Evolutionary conservation across 1,140 invertebrate species (phyloP).

Genomic region (Platyscapa corneri): DNA sequence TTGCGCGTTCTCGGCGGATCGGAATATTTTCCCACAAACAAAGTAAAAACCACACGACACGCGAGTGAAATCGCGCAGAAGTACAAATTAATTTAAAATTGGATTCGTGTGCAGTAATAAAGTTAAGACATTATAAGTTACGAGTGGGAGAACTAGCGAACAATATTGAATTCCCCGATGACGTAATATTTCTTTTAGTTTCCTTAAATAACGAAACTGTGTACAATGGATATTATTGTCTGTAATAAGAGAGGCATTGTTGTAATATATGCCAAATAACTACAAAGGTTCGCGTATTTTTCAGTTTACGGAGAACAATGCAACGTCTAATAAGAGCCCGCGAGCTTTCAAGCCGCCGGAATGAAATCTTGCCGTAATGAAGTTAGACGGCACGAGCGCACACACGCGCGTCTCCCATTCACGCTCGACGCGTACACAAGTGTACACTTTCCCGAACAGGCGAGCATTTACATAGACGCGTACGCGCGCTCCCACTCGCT

Average conservation of each 20-base stretch:
- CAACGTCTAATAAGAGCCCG: not conserved
- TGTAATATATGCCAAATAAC: not conserved
- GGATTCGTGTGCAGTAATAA: not conserved
- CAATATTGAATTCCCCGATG: not conserved
- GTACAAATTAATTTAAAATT: not conserved
- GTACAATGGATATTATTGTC: not conserved
- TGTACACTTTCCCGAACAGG: not conserved
- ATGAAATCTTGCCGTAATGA: conserved; percentile 1
- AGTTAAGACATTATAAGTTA: not conserved
- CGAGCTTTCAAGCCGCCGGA: not conserved
- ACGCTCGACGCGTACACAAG: not conserved
- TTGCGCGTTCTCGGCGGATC: not conserved
- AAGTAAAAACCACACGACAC: not conserved
- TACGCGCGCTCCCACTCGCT: not conserved
- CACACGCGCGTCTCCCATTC: not conserved
- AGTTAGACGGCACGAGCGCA: not conserved
- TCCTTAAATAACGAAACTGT: not conserved
- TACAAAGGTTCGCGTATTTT: not conserved
- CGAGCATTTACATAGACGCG: too few relatives aligned
- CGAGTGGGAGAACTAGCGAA: not conserved
- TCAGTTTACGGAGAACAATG: not conserved
- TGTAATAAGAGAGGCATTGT: not conserved
- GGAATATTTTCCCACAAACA: too few relatives aligned
- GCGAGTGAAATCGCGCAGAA: not conserved
- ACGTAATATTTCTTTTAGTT: not conserved